A percentile compares a stretch with the other conserved stretches of the same genome.
phyloP scores from a whole-genome alignment of 92 coral and sea anemone species.

The Parazoanthus darwini region DNA sequence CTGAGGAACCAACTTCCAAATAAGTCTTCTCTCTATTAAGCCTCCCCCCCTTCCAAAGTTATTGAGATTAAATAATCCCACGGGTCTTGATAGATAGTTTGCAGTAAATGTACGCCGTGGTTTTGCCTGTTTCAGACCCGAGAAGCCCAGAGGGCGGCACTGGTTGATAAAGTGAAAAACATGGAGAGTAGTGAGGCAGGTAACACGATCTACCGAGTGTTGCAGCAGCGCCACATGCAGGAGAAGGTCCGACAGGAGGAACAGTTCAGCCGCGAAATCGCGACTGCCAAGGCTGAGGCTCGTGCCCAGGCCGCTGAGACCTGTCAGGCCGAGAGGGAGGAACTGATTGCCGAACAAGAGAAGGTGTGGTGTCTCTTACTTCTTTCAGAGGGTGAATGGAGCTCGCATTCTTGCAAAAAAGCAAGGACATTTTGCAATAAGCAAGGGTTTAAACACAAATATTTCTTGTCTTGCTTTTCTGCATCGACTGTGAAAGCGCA shows the following conservation, averaged over 20 bases:
- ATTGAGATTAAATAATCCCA: no score
- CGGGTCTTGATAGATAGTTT: no score
- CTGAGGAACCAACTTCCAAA: no score
- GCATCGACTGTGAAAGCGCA: no score
- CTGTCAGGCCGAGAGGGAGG: constrained; percentile 91
- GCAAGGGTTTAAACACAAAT: neutral
- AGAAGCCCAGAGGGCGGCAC: constrained; percentile 76
- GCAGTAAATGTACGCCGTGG: no score
- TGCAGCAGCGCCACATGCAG: constrained; percentile 95
- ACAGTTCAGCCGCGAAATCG: constrained; percentile 78
- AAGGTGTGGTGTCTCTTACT: constrained; percentile 52
- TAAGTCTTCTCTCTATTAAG: no score
- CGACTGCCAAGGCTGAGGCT: constrained; percentile 90
- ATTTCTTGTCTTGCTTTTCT: neutral
- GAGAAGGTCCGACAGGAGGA: constrained; percentile 92
- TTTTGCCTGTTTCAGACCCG: constrained; percentile 58
- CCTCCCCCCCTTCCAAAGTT: neutral
- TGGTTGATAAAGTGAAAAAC: constrained; percentile 78
- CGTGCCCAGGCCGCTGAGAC: constrained; percentile 89
- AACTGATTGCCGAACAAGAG: constrained; percentile 85
- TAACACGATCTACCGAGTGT: constrained; percentile 86
- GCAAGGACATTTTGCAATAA: no score
- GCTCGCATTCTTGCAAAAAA: no score
- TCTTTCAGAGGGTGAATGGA: no score
- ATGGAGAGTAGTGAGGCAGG: constrained; percentile 92